Percentiles rank a stretch among this genome's conserved stretches.
Evolutionary conservation across 1,140 invertebrate species (phyloP).

Genomic region (Zelostemma sp.): DNA sequence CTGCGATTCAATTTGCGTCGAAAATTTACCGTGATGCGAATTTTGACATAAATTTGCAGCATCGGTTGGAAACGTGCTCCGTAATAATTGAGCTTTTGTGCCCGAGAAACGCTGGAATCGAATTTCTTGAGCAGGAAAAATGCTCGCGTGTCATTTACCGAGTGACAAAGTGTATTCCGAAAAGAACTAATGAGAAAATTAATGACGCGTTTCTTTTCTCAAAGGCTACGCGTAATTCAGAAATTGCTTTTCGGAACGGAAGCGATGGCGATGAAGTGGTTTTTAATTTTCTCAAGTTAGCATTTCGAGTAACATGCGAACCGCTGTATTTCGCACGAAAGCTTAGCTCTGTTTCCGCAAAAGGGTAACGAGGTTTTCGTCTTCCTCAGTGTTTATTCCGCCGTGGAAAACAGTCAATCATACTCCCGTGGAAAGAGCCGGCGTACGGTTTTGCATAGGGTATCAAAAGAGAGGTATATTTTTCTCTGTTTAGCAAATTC

Average conservation of each 20-base stretch:
- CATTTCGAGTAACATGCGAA: too few relatives aligned
- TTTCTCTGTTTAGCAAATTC: neutral
- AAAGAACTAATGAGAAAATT: neutral
- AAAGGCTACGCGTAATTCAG: too few relatives aligned
- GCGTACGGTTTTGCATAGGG: neutral
- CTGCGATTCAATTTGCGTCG: neutral
- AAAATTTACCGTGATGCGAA: neutral
- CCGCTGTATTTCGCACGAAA: too few relatives aligned
- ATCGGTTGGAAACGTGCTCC: neutral
- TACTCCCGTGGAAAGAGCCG: neutral
- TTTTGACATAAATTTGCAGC: neutral
- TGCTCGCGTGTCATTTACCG: neutral
- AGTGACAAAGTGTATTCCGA: neutral
- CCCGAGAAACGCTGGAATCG: neutral
- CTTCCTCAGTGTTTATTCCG: neutral
- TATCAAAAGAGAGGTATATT: slow-evolving; percentile 4
- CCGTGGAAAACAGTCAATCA: slow-evolving; percentile 1
- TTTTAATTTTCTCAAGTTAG: too few relatives aligned
- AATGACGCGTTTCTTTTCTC: neutral
- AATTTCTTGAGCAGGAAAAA: neutral
- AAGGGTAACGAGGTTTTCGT: neutral
- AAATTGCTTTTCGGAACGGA: too few relatives aligned
- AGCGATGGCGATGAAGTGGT: too few relatives aligned
- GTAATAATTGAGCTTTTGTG: slow-evolving; percentile 2
- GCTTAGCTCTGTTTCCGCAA: too few relatives aligned